Base-by-base conservation (phyloP, 2,113 vertebrate species). In the Nerophis lumbriciformis region DNA sequence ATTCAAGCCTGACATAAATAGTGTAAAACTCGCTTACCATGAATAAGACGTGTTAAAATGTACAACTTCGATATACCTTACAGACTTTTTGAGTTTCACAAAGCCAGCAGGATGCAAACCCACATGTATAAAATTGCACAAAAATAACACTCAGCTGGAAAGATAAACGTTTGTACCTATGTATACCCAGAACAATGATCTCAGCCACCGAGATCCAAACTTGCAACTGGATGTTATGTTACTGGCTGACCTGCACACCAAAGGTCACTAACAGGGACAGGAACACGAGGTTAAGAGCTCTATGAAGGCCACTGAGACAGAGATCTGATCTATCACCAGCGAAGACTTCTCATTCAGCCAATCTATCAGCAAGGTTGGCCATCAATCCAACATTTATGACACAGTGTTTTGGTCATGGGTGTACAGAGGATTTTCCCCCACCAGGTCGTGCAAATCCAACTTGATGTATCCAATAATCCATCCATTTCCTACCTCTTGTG, bases 171-270 rank as follows among this genome's bases (percentile, higher is more conserved):
- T 44, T 54, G 39, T 45, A 35, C 19, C 69, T 65, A 60, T 64
- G 67, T 71, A 28, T 28, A 65, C 65, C 71, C 63, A 68, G 63
- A 66, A 58, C 71, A 75, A 63, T 61, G 61, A 69, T 49, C 15
- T 58, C 50, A 63, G 63, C 60, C 8, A 14, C 59, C 53, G 38
- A 21, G 56, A 38, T 66, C 54, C 59, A 75, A 53, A 77, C 61
- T 39, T 42, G 21, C 50, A 16, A 61, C 37, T 53, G 66, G 50
- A 63, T 54, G 55, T 69, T 58, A 62, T 72, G 59, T 61, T 59
- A 19, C 50, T 61, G 16, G 49, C 48, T 66, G 71, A 77, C 62
- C 65, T 53, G 56, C 48, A 58, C 16, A 58, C 16, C 47, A 64
- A 54, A 68, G 61, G 61, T 64, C 8, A 35, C 57, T 69, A 61